A percentile compares a stretch with the other conserved stretches of the same genome.
Evolutionary conservation across 2,113 vertebrate genomes (phyloP).

Genomic region (Acanthochromis polyacanthus): DNA sequence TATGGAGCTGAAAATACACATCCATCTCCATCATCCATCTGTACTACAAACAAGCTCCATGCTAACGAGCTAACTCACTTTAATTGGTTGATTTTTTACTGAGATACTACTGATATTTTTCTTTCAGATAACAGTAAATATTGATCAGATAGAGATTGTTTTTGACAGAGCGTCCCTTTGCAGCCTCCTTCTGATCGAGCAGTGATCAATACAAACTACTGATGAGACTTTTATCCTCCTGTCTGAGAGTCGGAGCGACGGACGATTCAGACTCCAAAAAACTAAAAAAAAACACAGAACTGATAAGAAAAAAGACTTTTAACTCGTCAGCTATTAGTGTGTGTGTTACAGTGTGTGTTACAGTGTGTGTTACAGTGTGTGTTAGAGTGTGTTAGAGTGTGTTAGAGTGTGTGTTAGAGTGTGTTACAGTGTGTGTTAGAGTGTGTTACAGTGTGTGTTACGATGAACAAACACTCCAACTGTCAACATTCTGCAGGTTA

Average conservation of each 20-base stretch:
- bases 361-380: no score
- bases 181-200: constrained; percentile 65
- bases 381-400: constrained; percentile 19
- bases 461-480: constrained; percentile 50
- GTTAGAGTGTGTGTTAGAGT: constrained; percentile 45
- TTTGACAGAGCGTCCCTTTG: constrained; percentile 55
- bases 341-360: no score
- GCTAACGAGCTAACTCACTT: no score
- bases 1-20: no score
- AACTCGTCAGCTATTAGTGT: constrained; percentile 75
- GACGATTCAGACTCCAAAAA: constrained; percentile 42
- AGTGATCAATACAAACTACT: constrained; percentile 67
- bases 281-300: constrained; percentile 1
- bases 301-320: constrained; percentile 66
- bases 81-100: no score
- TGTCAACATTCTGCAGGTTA: constrained; percentile 76
- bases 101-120: no score
- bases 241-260: constrained; percentile 16
- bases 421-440: constrained; percentile 32
- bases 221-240: constrained; percentile 59
- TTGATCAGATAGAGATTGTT: no score
- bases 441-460: constrained; percentile 53
- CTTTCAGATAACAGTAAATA: no score
- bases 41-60: no score
- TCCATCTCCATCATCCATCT: no score